Base-by-base conservation (phyloP, 2,113 vertebrate species). In the Alligator sinensis region DNA sequence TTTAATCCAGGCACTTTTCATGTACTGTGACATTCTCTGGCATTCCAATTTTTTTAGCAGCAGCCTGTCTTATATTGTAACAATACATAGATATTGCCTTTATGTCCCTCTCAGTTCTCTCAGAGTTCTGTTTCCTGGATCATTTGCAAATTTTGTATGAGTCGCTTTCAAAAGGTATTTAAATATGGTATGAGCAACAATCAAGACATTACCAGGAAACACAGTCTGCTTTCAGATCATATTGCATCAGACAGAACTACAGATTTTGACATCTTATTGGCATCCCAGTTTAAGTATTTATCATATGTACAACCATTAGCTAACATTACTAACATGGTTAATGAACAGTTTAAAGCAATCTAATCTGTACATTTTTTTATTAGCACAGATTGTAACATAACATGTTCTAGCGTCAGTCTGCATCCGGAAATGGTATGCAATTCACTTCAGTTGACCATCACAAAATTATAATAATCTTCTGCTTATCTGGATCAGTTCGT, bases 181-280 rank as follows among this genome's bases (percentile, higher is more conserved):
- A 47, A 47, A 47, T 47, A 47, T 6, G 38, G 68, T 47, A 34
- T 1, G 10, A 24, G 14, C 16, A 61, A 18, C n/a, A 34, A 54
- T 38, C 4, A 28, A 2, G 6, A 19, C 25, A 38, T 77, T 76
- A 62, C 4, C 0, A 1, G 19, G 28, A 47, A 1, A 8, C 3
- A 3, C 0, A 0, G 74, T 61, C 6, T 4, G 4, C 64, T 17
- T 80, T 91, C 91, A 38, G 14, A 63, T 85, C 22, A 55, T 3
- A 6, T 47, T n/a, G 70, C 54, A 4, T 11, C 27, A 22, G 8
- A 62, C 3, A 47, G 21, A 74, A 22, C 34, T 38, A 21, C 24
- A 47, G 70, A 47, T 47, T 74, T 38, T 74, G 70, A 47, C 70
- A 47, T 47, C 7, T 74, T 74, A 5, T 1, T 78, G 15, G 80